Evolutionary conservation across 2,888 invertebrate species (phyloP).

Genomic region (Zootermopsis nevadensis): DNA sequence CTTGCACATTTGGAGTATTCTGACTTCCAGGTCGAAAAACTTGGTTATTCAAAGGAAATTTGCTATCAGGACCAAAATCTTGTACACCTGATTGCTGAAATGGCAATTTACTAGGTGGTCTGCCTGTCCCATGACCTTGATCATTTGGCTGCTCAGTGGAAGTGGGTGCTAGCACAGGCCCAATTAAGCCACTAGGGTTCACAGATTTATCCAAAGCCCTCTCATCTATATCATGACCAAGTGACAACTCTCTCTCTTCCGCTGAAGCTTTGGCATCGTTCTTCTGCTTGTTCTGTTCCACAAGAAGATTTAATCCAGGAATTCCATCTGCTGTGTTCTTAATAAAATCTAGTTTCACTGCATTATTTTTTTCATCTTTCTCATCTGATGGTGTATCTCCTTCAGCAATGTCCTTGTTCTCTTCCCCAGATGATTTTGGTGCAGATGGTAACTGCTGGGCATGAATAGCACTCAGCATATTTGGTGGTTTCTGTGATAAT

Average conservation of each 20-base stretch:
- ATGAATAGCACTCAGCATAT: neutral
- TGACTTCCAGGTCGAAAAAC: neutral
- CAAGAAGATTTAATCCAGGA: slow-evolving; percentile 78
- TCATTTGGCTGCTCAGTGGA: slow-evolving; percentile 6
- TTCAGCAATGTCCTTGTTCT: slow-evolving; percentile 47
- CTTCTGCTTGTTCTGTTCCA: slow-evolving; percentile 61
- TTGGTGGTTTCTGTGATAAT: slow-evolving; percentile 19
- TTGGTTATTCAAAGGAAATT: neutral
- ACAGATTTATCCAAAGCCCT: slow-evolving; percentile 3
- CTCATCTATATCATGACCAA: slow-evolving; percentile 45
- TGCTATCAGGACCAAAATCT: slow-evolving; percentile 24
- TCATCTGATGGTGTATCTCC: slow-evolving; percentile 52
- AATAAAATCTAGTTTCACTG: slow-evolving; percentile 34
- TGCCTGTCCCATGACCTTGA: neutral
- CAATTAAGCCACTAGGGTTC: slow-evolving; percentile 2
- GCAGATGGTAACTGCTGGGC: neutral
- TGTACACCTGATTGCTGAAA: neutral
- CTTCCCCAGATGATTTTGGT: neutral
- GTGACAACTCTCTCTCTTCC: slow-evolving; percentile 37
- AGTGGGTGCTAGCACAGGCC: neutral
- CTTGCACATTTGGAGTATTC: neutral
- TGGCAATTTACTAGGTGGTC: neutral
- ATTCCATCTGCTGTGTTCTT: slow-evolving; percentile 67
- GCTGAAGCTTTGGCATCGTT: slow-evolving; percentile 52
- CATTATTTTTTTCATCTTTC: slow-evolving; percentile 26